These are phyloP conservation scores for Hyposmocoma kahamanoa DNA, from an alignment of 1,140 invertebrate species.

Conservation along the genomic window DNA sequence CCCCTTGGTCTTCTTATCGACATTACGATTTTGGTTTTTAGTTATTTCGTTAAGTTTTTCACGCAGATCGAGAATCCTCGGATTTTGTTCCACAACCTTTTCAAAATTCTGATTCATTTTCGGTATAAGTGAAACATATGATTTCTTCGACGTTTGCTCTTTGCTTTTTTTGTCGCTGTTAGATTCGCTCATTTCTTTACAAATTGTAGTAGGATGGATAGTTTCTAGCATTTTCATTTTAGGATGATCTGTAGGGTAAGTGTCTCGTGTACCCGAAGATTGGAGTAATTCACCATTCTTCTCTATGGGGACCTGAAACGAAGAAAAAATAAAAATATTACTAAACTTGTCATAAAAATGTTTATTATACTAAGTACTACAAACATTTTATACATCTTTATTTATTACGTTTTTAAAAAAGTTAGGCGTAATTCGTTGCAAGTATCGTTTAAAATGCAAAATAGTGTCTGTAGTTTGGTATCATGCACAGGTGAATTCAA, in stretches of 20 bases:
- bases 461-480: too few species aligned
- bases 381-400: too few species aligned
- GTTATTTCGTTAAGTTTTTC: conserved; percentile 65
- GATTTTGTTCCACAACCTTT: conserved; percentile 56
- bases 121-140: conserved; percentile 55
- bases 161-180: conserved; percentile 33
- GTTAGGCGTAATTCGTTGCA: too few species aligned
- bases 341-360: too few species aligned
- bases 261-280: conserved; percentile 46
- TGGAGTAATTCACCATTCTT: conserved; percentile 58
- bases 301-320: conserved; percentile 65
- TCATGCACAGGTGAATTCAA: too few species aligned
- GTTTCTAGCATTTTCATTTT: conserved; percentile 37
- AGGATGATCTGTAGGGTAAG: conserved; percentile 38
- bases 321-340: conserved; percentile 19
- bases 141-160: conserved; percentile 47
- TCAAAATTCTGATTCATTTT: conserved; percentile 60
- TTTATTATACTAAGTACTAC: too few species aligned
- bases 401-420: too few species aligned
- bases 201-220: conserved; percentile 10
- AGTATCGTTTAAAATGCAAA: too few species aligned
- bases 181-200: not conserved
- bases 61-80: conserved; percentile 58
- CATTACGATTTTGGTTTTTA: conserved; percentile 54
- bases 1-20: conserved; percentile 58